Percentiles rank a stretch among this genome's conserved stretches.
Evolutionary conservation across 1,140 invertebrate genomes (phyloP).

Genomic region (Thaumetopoea pityocampa): DNA sequence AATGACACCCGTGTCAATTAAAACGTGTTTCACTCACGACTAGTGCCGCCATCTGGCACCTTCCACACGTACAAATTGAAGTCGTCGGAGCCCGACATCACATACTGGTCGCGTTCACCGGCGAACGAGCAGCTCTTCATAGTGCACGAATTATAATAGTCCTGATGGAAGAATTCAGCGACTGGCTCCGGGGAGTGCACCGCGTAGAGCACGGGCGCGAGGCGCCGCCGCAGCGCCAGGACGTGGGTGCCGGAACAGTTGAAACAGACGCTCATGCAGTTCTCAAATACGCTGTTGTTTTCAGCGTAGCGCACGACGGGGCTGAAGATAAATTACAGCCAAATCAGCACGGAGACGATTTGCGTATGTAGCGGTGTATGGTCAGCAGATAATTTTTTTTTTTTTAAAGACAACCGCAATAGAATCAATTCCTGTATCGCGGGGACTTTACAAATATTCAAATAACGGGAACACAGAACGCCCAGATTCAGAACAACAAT

Average conservation of each 20-base stretch:
- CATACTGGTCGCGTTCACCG: constrained; percentile 91
- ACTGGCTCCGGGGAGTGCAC: constrained; percentile 81
- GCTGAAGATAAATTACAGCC: constrained; percentile 64
- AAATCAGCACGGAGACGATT: too few species aligned
- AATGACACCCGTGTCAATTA: too few species aligned
- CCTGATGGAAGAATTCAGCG: constrained; percentile 92
- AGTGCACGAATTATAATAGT: constrained; percentile 97
- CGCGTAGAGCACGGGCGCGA: constrained; percentile 89
- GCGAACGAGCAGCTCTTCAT: constrained; percentile 98
- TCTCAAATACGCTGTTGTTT: constrained; percentile 79
- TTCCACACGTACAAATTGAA: constrained; percentile 97
- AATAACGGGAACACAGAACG: too few species aligned
- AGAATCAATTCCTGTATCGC: too few species aligned
- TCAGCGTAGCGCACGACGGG: constrained; percentile 84
- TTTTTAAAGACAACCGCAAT: too few species aligned
- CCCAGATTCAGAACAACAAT: too few species aligned
- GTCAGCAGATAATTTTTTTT: too few species aligned
- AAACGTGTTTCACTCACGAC: constrained; percentile 53
- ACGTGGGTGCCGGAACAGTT: constrained; percentile 87
- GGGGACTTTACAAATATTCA: too few species aligned
- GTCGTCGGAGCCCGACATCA: constrained; percentile 95
- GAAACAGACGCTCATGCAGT: constrained; percentile 95
- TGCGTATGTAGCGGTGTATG: too few species aligned
- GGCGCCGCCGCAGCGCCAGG: constrained; percentile 87
- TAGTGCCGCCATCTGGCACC: constrained; percentile 79